Evolutionary conservation across 2,113 vertebrate species (phyloP), one percentile per base, ranked within the genome.

Genomic region (Brienomyrus longianalis): DNA sequence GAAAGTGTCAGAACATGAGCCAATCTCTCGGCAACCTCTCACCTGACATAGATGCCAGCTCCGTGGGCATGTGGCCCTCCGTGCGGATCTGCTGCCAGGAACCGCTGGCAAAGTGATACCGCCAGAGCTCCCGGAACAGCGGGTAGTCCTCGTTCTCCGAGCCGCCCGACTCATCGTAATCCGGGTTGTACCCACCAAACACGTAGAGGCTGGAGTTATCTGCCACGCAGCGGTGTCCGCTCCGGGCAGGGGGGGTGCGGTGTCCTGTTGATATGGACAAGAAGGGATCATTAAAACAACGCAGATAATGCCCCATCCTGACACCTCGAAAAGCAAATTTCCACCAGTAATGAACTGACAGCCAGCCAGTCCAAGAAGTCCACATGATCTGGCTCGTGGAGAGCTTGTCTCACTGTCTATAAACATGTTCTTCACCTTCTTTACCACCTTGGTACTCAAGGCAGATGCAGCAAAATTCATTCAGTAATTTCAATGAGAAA

Each of bases 11-110:
- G 43, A 47, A 39, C 21, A 48, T 84, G 83, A 48, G 10, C 21
- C 83, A 45, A 48, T 21, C 39, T 1, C 7, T 83, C 11, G 3
- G 5, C 39, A 45, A 5, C 7, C 3, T 19, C 39, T 45, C 23
- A 89, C 98, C 97, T 95, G 98, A 99, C 98, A 99, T 99, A 59
- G 98, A 99, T 1, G 98, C 98, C 89, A 99, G 91, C 66, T 99
- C 98, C 47, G 97, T 97, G 90, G 98, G 98, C 97, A 99, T 99
- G 93, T 97, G 99, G 86, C 98, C 98, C 51, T 99, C 97, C 0
- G 98, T 99, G 91, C 95, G 96, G 94, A 99, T 97, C 93, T 98
- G 98, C 92, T 99, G 97, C 98, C 98, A 99, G 52, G 96, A 96
- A 92, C 97, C 97, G 1, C 98, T 99, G 54, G 98, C 98, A 74